Evolutionary conservation across 2,888 invertebrate species (phyloP), one percentile per base, ranked within the genome.

Genomic region (Leptopilina myrica): DNA sequence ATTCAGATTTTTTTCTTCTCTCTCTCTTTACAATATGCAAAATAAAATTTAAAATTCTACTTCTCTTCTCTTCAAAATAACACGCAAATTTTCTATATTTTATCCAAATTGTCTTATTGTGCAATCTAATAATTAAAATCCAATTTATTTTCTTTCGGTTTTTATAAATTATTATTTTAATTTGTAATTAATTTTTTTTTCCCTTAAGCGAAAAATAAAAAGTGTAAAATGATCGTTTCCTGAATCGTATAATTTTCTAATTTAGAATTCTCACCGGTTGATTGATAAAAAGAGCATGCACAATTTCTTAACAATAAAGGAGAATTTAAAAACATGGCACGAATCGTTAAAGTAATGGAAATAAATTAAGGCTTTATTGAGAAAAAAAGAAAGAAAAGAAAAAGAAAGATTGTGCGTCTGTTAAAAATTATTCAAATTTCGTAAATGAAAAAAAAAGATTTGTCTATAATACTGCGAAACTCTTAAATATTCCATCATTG

Each of bases 241-340:
- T 62, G 62, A 9, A 49, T 49, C 9, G 49, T 15, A 62, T 20
- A 15, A n/a, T 73, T n/a, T 73, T n/a, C 14, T 56, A 9, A 49
- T 73, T 73, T 73, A 9, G 14, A 73, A 40, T 73, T 73, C 33
- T 26, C n/a, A n/a, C 6, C 73, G 33, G 33, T 12, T 64, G 26
- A 40, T 64, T 26, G 4, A 40, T 33, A 64, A 64, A 64, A 64
- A 64, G 11, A 64, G 14, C 26, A 64, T 62, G 62, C 62, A 40
- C 40, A 43, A 66, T 33, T 56, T 56, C 73, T 73, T 56, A 56
- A 73, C 33, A 33, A 33, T 2, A 43, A 56, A 56, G 20, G 33
- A 73, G 5, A n/a, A 73, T 73, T 73, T 73, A 73, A 73, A 73
- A 56, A 56, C 73, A 53, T 33, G 4, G 56, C 73, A 73, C 56